Percentiles rank a stretch among this genome's conserved stretches.
phyloP scores from a whole-genome alignment of 2,888 invertebrate species.

The Gari tellinella region DNA sequence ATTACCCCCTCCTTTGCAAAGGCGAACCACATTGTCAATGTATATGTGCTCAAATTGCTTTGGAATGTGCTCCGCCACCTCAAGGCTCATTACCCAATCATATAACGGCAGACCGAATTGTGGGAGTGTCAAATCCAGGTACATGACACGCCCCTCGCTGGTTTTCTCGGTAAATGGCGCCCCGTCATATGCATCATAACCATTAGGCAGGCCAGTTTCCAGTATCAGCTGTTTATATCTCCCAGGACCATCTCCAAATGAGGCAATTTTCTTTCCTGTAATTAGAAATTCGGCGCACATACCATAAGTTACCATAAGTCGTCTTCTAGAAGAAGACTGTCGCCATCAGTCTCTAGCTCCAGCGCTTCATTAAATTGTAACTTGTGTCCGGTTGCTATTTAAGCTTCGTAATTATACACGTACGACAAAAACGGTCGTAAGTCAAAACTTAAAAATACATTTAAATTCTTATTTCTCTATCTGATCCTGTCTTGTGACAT shows the following conservation, averaged over 20 bases:
- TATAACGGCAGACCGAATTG: slow-evolving; percentile 64
- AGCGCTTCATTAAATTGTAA: too few relatives aligned
- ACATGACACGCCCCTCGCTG: slow-evolving; percentile 58
- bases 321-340: too few relatives aligned
- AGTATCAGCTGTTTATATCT: slow-evolving; percentile 59
- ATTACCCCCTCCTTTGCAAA: slow-evolving; percentile 59
- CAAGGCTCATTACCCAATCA: slow-evolving; percentile 67
- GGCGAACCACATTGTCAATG: slow-evolving; percentile 57
- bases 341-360: too few relatives aligned
- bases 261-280: slow-evolving; percentile 54
- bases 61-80: slow-evolving; percentile 65
- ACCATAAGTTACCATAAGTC: too few relatives aligned
- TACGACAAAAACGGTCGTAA: too few relatives aligned
- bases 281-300: too few relatives aligned
- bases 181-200: slow-evolving; percentile 62
- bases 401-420: too few relatives aligned
- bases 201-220: slow-evolving; percentile 26
- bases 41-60: slow-evolving; percentile 49
- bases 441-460: too few relatives aligned
- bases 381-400: too few relatives aligned
- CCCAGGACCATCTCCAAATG: slow-evolving; percentile 65
- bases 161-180: slow-evolving; percentile 56
- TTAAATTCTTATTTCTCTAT: too few relatives aligned
- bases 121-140: slow-evolving; percentile 63
- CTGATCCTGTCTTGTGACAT: too few relatives aligned